These are phyloP conservation scores for Zaprionus inermis DNA, from an alignment of 1,140 invertebrate genomes.

Conservation along the genomic window DNA sequence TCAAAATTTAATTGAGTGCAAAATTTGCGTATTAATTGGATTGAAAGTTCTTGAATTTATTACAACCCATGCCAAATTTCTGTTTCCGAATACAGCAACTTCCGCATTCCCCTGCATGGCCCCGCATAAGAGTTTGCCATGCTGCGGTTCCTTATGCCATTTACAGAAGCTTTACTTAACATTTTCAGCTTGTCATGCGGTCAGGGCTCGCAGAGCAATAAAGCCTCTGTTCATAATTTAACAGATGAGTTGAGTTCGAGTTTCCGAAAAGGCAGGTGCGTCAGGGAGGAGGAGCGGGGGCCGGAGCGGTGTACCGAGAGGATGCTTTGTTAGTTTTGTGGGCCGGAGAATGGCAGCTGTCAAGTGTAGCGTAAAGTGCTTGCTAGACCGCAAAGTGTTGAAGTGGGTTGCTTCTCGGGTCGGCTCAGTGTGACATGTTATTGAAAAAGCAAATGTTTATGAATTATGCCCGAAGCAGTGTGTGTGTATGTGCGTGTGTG, in stretches of 20 bases:
- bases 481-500: neutral
- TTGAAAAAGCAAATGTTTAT: conserved; percentile 45
- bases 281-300: neutral
- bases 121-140: neutral
- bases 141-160: conserved; percentile 42
- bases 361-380: conserved; percentile 49
- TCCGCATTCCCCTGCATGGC: neutral
- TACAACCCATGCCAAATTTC: conserved; percentile 25
- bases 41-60: conserved; percentile 69
- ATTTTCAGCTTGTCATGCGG: conserved; percentile 72
- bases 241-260: conserved; percentile 49
- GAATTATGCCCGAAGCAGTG: conserved; percentile 28
- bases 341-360: conserved; percentile 39
- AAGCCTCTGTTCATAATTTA: conserved; percentile 70
- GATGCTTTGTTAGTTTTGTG: conserved; percentile 5
- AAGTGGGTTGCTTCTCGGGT: conserved; percentile 36
- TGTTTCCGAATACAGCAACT: neutral
- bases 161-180: conserved; percentile 51
- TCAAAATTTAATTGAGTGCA: conserved; percentile 66
- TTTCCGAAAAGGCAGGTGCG: neutral
- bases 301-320: neutral
- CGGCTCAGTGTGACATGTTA: conserved; percentile 40
- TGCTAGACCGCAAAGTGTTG: conserved; percentile 48
- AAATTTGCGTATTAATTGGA: conserved; percentile 73
- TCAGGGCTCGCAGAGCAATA: conserved; percentile 65